Evolutionary conservation across 1,140 invertebrate genomes (phyloP).

Genomic region (Triops longicaudatus): DNA sequence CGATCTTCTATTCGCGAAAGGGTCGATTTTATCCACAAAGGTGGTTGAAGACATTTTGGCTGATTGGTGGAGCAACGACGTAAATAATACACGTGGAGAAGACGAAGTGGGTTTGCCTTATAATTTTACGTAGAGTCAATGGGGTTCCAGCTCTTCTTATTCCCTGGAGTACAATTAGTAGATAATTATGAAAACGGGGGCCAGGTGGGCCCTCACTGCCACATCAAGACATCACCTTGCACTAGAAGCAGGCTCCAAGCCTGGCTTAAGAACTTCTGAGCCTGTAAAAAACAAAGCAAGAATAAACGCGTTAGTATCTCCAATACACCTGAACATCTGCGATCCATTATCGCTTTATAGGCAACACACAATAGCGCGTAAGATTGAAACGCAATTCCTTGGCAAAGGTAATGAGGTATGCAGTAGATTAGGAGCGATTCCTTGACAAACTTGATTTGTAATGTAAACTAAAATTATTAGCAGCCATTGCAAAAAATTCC

Average conservation of each 20-base stretch:
- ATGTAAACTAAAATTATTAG: too few species aligned
- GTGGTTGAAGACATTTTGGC: conserved; percentile 37
- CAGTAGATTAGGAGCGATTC: too few species aligned
- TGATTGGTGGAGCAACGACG: neutral
- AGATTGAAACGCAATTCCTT: too few species aligned
- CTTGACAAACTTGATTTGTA: too few species aligned
- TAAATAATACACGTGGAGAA: neutral
- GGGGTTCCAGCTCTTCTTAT: neutral
- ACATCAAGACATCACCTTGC: conserved; percentile 14
- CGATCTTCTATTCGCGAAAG: conserved; percentile 74
- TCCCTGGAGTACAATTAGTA: neutral
- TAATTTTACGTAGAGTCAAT: neutral
- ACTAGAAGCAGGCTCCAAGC: conserved; percentile 5
- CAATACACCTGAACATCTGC: neutral
- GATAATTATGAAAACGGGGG: neutral
- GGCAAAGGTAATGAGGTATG: too few species aligned
- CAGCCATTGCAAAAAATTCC: too few species aligned
- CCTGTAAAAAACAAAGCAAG: neutral
- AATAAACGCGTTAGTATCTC: neutral
- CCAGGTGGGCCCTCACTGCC: conserved; percentile 9
- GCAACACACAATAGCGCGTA: too few species aligned
- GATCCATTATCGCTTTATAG: too few species aligned
- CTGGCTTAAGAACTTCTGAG: neutral
- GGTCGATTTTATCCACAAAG: conserved; percentile 90
- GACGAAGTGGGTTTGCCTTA: neutral